Base-by-base conservation (phyloP, 2,797 vertebrate genomes). In the Nothura maculosa region DNA sequence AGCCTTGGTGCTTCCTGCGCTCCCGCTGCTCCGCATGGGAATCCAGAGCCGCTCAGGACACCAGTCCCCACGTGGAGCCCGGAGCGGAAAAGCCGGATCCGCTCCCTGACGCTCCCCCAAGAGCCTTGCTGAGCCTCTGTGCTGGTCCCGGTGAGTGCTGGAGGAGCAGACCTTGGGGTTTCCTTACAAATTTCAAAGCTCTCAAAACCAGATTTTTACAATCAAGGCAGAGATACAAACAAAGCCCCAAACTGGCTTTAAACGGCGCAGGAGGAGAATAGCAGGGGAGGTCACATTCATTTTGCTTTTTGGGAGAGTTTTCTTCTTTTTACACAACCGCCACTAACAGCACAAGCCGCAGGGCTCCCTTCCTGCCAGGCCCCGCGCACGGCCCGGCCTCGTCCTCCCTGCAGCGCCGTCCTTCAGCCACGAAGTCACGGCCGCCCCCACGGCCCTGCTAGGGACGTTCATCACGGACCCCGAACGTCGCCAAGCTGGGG, bases 371-470 rank as follows among this genome's bases (percentile, higher is more conserved):
- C 42, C 74, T 40, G 73, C 55, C 84, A 55, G 18, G 54, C 45
- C n/a, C 75, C 61, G 50, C 55, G 40, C 52, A 25, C 12, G 1
- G 58, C 55, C 43, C 43, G 54, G 45, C 8, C 2, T 25, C 62
- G 54, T 48, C 8, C 2, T 25, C 62, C 18, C 34, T 4, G 9
- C 47, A 4, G 38, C 10, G 34, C 32, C 66, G 36, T 3, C 24
- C 32, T 58, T 1, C 79, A 76, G 68, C 92, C 66, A 4, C 0
- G 7, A 69, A 47, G 21, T 0, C 7, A 40, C 58, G 36, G 73
- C 54, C 18, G 2, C 55, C 13, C 67, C 9, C 0, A 11, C n/a
- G 5, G 2, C 76, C 1, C 0, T 22, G 0, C 9, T 2, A 6
- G 0, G 8, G 66, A 10, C 60, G 74, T 4, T 4, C 3, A 8